Percentiles rank a stretch among this genome's conserved stretches.
Conservation (phyloP, 1,140 invertebrate genomes). For the Listronotus oregonensis region DNA sequence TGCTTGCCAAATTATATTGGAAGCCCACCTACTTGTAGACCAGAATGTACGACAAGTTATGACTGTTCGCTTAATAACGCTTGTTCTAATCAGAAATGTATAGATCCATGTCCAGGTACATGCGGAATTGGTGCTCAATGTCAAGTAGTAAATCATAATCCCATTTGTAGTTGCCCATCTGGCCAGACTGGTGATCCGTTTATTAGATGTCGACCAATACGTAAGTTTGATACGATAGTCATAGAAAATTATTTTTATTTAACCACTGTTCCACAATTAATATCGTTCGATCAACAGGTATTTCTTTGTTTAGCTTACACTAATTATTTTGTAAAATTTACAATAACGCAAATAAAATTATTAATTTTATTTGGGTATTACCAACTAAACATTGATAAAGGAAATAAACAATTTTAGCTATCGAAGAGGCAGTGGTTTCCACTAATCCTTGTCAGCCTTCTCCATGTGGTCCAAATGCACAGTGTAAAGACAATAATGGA, state of each 20-base stretch:
- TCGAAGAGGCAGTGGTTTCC: conserved; percentile 37
- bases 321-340: no score
- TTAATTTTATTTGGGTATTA: background rate
- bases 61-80: conserved; percentile 64
- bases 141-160: conserved; percentile 71
- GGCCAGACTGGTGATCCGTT: conserved; percentile 74
- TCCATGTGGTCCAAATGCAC: conserved; percentile 79
- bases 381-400: no score
- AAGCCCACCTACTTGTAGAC: conserved; percentile 66
- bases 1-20: conserved; percentile 65
- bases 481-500: conserved; percentile 77
- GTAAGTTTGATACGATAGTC: conserved; percentile 50
- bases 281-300: no score
- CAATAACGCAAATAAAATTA: background rate
- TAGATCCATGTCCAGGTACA: conserved; percentile 72
- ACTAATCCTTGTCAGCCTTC: conserved; percentile 78
- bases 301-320: no score
- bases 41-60: conserved; percentile 66
- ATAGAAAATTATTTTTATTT: no score
- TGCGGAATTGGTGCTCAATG: conserved; percentile 75
- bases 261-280: no score
- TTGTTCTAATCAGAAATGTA: conserved; percentile 68
- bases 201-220: conserved; percentile 59
- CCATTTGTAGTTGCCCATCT: conserved; percentile 72
- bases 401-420: conserved; percentile 23